Conservation (phyloP, 2,797 vertebrate genomes). For the Phataginus tricuspis region DNA sequence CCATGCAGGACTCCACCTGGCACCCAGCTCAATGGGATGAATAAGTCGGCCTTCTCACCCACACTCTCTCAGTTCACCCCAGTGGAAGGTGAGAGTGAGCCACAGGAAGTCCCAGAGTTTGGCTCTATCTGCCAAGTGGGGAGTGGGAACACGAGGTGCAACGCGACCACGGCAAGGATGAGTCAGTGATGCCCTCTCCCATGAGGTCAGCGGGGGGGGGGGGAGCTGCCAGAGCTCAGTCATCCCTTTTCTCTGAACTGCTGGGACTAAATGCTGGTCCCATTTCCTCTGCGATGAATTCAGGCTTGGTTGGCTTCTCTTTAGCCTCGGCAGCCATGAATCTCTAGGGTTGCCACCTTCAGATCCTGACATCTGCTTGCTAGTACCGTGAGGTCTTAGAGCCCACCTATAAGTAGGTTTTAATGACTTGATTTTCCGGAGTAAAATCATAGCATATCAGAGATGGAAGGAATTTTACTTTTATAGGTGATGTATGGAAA, state of each 20-base stretch:
- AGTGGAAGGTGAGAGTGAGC: neutral
- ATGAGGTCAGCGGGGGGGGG: neutral
- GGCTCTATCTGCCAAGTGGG: neutral
- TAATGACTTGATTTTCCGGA: neutral
- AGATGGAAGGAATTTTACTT: neutral
- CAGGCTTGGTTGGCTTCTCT: neutral
- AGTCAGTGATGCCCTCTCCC: neutral
- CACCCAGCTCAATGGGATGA: neutral
- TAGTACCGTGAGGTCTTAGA: neutral
- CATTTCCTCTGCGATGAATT: constrained; percentile 2
- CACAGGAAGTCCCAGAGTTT: neutral
- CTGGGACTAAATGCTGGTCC: neutral
- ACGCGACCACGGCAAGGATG: neutral
- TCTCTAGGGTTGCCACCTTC: neutral
- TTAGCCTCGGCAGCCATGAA: neutral
- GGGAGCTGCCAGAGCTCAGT: neutral
- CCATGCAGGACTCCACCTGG: neutral
- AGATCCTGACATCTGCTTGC: neutral
- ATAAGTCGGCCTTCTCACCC: neutral
- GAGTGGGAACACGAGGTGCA: neutral
- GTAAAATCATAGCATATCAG: neutral
- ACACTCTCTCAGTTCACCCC: neutral
- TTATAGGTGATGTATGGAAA: neutral
- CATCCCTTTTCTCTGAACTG: neutral
- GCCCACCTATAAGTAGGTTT: neutral